Base-by-base conservation (phyloP, 2,113 vertebrate genomes). In the Sula dactylatra region DNA sequence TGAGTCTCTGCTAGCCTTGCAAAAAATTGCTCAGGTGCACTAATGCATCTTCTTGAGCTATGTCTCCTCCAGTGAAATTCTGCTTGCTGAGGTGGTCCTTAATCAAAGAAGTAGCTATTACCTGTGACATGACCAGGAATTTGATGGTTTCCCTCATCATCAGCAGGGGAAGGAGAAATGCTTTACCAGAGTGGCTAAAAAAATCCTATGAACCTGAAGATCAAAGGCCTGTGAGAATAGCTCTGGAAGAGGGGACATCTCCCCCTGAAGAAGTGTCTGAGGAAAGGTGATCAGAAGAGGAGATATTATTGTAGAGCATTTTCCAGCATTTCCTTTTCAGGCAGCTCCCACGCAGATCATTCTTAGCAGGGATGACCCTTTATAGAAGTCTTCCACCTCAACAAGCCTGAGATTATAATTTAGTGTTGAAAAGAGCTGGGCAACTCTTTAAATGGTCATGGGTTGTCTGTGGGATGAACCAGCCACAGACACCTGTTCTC, bases 1-100 rank as follows among this genome's bases (percentile, higher is more conserved):
- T 25, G 72, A 83, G 77, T 62, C 78, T 81, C 54, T 1, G 38
- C 93, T 58, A 66, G 77, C 79, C 67, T 80, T 67, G 93, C 85
- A 90, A 89, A 82, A 76, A 86, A 87, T 81, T 18, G 42, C 58
- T 71, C 56, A 58, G 78, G 78, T 87, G 78, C 64, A 31, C 59
- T 72, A 64, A 94, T 96, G 78, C 49, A 84, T 95, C 93, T 96
- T 95, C 82, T 49, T 93, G 82, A 95, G 82, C 77, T 72, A 69
- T 77, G 62, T 21, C 52, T 86, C n/a, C 73, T 59, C 73, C n/a
- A 31, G 61, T 47, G 74, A 80, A 93, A 76, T 94, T 77, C 88
- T 92, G 67, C 85, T 90, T 67, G 67, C 81, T 67, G 91, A 95
- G 81, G 82, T 64, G 78, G 34, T 27, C 49, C 47, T 95, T 96